A percentile compares a stretch with the other conserved stretches of the same genome.
Evolutionary conservation across 2,888 invertebrate species (phyloP).

Genomic region (Platycheirus albimanus): DNA sequence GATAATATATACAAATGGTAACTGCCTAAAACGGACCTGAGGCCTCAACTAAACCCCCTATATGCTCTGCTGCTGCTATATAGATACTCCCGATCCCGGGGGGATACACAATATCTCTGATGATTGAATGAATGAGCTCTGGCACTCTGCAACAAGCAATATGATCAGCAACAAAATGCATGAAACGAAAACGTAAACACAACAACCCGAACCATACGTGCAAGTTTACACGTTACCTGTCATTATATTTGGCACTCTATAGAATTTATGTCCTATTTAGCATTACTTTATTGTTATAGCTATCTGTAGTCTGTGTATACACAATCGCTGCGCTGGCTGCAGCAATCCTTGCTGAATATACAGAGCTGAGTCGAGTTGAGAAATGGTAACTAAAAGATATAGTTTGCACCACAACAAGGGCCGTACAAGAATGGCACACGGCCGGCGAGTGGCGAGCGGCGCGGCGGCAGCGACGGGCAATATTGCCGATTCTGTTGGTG

Average conservation of each 20-base stretch:
- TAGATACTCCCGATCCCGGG: too few relatives aligned
- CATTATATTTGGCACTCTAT: constrained; percentile 74
- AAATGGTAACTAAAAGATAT: constrained; percentile 17
- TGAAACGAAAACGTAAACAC: constrained; percentile 25
- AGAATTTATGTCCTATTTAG: constrained; percentile 75
- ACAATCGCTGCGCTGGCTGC: constrained; percentile 23
- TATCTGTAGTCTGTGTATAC: constrained; percentile 38
- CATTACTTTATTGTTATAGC: constrained; percentile 73
- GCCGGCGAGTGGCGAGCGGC: constrained; percentile 56
- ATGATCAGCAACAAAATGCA: constrained; percentile 25
- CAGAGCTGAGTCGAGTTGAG: constrained; percentile 1
- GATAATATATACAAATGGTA: constrained; percentile 60
- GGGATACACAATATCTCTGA: constrained; percentile 4
- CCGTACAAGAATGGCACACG: constrained; percentile 59
- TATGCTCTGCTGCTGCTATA: too few relatives aligned
- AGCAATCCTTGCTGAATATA: constrained; percentile 20
- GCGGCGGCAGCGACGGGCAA: constrained; percentile 47
- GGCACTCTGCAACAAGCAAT: background rate
- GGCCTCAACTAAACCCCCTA: constrained; percentile 4
- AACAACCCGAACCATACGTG: constrained; percentile 49
- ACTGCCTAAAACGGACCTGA: constrained; percentile 39
- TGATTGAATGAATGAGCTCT: constrained; percentile 67
- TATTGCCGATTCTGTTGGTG: constrained; percentile 66
- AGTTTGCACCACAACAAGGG: constrained; percentile 8
- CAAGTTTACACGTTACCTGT: constrained; percentile 73